Evolutionary conservation across 1,140 invertebrate species (phyloP).

Genomic region (Himalopsyche phryganea): DNA sequence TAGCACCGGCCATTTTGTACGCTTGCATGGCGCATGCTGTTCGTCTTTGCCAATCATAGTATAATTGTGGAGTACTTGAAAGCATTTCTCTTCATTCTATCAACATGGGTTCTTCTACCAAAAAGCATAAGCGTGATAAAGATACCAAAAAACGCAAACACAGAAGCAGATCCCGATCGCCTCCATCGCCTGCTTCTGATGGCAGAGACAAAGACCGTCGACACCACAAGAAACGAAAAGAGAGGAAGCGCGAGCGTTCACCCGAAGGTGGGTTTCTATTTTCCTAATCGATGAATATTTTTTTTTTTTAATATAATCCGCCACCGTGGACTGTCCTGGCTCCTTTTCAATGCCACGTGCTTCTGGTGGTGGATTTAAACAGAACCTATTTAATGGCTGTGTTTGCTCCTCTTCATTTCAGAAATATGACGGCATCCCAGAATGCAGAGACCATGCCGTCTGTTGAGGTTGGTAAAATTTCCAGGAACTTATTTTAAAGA

Average conservation of each 20-base stretch:
- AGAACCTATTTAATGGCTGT: slow-evolving; percentile 18
- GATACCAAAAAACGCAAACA: slow-evolving; percentile 40
- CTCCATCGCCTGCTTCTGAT: slow-evolving; percentile 30
- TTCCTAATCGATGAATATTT: too few relatives aligned
- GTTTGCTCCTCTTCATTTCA: slow-evolving; percentile 31
- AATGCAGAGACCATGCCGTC: neutral
- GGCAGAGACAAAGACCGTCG: slow-evolving; percentile 42
- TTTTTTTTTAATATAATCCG: too few relatives aligned
- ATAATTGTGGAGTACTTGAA: too few relatives aligned
- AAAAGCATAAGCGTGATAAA: slow-evolving; percentile 46
- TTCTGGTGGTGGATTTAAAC: slow-evolving; percentile 11
- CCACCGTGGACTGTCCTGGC: neutral
- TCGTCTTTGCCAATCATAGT: too few relatives aligned
- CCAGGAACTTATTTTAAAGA: neutral
- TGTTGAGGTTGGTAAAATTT: slow-evolving; percentile 10
- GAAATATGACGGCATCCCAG: slow-evolving; percentile 8
- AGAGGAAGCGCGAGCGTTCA: slow-evolving; percentile 53
- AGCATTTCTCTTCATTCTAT: too few relatives aligned
- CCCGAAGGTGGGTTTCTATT: slow-evolving; percentile 28
- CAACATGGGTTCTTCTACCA: slow-evolving; percentile 32
- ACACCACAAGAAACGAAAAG: slow-evolving; percentile 60
- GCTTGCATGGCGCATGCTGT: too few relatives aligned
- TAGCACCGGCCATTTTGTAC: too few relatives aligned
- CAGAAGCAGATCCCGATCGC: slow-evolving; percentile 29
- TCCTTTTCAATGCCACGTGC: slow-evolving; percentile 5